These are phyloP conservation scores for Lytechinus pictus DNA, from an alignment of 35 echinoderm and acorn worm genomes.

Conservation along the genomic window DNA sequence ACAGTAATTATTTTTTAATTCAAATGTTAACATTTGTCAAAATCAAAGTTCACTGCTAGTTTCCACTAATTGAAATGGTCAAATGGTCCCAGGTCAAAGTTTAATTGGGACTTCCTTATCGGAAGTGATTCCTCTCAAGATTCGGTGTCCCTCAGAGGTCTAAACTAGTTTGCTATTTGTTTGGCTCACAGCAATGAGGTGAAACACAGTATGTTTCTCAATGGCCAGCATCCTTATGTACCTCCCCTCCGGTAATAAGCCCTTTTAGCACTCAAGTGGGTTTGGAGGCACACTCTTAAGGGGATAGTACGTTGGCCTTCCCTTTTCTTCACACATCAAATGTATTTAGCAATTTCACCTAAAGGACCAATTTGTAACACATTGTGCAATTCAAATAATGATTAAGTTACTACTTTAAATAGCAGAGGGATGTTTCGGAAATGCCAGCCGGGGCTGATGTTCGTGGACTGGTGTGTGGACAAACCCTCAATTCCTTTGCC, in stretches of 20 bases:
- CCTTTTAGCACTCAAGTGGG: slow-evolving; percentile 3
- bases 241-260: neutral
- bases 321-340: neutral
- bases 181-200: neutral
- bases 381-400: slow-evolving; percentile 19
- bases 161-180: neutral
- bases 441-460: neutral
- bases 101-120: too few relatives aligned
- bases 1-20: too few relatives aligned
- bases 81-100: too few relatives aligned
- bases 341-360: slow-evolving; percentile 13
- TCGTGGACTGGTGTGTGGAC: neutral
- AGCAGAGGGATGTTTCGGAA: neutral
- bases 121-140: neutral
- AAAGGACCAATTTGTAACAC: slow-evolving; percentile 12
- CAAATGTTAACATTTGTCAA: too few relatives aligned
- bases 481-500: neutral
- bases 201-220: neutral
- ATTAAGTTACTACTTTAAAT: neutral
- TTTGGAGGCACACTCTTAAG: neutral
- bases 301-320: neutral
- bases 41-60: too few relatives aligned
- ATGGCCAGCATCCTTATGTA: neutral
- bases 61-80: too few relatives aligned
- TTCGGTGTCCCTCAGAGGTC: neutral